Base-by-base conservation (phyloP, 2,888 invertebrate genomes). In the Acholoe squamosa region DNA sequence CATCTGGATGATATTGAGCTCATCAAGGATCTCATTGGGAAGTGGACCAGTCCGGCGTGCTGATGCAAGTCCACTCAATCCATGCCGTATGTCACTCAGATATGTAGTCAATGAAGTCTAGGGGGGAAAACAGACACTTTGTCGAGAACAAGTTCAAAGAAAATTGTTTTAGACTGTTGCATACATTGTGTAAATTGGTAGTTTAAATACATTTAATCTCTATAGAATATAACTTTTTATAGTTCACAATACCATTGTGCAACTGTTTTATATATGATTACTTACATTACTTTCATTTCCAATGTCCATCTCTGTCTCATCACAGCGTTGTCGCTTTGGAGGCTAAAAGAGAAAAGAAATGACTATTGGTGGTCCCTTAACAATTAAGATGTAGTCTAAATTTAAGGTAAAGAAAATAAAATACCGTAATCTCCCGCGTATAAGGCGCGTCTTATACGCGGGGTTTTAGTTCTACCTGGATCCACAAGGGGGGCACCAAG, bases 1-100 rank as follows among this genome's bases (percentile, higher is more conserved):
- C 25, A 84, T 33, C 84, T 84, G 84, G 22, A 84, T 84, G 43
- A 84, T 22, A 0, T 43, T 16, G n/a, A 84, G 84, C 5, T 84
- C 34, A n/a, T 84, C 84, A 10, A 10, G 22, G n/a, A 84, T 43
- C 34, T 34, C 10, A n/a, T 16, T 43, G 43, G 84, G 84, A 22
- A 84, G 51, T 7, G 84, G 22, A 22, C 34, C 84, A 1, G 5
- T 84, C 0, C 84, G 10, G n/a, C 84, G 43, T 0, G 33, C 14
- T 1, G 43, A 0, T 16, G 84, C 28, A 0, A 84, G 51, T 3
- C 16, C 16, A 16, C 14, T 25, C 14, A 84, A 34, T 5, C 84
- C 84, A 0, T 22, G 84, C 25, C 84, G 84, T 0, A 84, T 12
- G 16, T 84, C 51, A 22, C 19, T 34, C 5, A 84, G 33, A 16